phyloP scores from a whole-genome alignment of 2,797 vertebrate genomes.

The Loris lydekkerianus region DNA sequence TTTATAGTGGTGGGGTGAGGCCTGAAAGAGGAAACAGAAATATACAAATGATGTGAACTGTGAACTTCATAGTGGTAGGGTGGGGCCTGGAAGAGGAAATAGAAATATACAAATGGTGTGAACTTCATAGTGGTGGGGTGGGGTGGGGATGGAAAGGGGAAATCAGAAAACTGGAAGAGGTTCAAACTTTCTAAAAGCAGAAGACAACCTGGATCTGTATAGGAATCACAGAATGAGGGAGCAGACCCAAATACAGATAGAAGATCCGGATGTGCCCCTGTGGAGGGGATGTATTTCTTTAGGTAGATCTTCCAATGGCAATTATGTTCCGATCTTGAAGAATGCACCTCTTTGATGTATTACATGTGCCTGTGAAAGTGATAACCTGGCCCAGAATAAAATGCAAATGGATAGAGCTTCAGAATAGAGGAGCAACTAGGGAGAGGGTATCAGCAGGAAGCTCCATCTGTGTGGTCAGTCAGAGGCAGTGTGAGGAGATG shows the following conservation, averaged over 20 bases:
- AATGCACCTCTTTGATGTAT: background rate
- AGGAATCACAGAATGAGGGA: background rate
- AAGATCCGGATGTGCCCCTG: background rate
- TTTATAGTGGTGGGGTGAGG: constrained; percentile 61
- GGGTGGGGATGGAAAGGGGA: background rate
- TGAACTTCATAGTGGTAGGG: too few relatives aligned
- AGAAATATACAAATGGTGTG: background rate
- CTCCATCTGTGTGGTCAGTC: background rate
- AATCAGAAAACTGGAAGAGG: constrained; percentile 26
- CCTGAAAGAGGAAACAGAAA: constrained; percentile 85
- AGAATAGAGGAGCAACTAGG: background rate
- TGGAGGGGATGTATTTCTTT: background rate
- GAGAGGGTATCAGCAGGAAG: background rate
- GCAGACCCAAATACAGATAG: background rate
- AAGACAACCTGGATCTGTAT: constrained; percentile 26
- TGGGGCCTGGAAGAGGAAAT: too few relatives aligned
- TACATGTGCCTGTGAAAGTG: background rate
- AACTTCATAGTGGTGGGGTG: background rate
- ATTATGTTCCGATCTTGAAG: background rate
- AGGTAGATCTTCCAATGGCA: background rate
- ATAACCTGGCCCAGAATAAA: background rate
- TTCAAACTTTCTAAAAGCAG: background rate
- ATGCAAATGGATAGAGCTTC: background rate
- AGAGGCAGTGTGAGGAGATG: background rate
- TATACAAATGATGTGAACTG: too few relatives aligned